Conservation (phyloP, 2,797 vertebrate species). For the Cryptoblepharus egeriae region DNA sequence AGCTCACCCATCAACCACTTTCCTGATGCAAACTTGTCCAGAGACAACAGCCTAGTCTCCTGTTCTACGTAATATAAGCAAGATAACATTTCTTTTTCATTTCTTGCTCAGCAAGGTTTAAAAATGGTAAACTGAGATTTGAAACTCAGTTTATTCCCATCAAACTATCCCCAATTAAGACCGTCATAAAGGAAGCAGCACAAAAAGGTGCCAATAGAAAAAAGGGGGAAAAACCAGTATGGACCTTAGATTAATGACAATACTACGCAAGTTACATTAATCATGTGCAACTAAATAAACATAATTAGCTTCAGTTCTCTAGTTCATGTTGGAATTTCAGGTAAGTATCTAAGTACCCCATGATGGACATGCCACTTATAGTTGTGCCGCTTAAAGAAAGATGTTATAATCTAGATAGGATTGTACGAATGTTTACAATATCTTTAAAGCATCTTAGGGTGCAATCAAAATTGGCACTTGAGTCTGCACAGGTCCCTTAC, state of each 20-base stretch:
- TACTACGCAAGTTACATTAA: neutral
- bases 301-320: neutral
- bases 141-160: too few species aligned
- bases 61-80: neutral
- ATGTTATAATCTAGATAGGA: neutral
- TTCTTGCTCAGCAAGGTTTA: neutral
- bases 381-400: neutral
- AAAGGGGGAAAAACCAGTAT: neutral
- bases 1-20: neutral
- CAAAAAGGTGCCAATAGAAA: neutral
- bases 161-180: rapidly evolving
- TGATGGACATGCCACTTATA: neutral
- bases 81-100: neutral
- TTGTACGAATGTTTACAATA: neutral
- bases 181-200: neutral
- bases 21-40: neutral
- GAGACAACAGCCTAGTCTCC: neutral
- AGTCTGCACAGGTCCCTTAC: too few species aligned
- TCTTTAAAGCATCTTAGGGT: neutral
- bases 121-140: neutral
- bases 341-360: too few species aligned
- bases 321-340: neutral
- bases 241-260: neutral
- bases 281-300: neutral
- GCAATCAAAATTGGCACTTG: too few species aligned